Conservation (phyloP, 2,113 vertebrate species). For the Corapipo altera region DNA sequence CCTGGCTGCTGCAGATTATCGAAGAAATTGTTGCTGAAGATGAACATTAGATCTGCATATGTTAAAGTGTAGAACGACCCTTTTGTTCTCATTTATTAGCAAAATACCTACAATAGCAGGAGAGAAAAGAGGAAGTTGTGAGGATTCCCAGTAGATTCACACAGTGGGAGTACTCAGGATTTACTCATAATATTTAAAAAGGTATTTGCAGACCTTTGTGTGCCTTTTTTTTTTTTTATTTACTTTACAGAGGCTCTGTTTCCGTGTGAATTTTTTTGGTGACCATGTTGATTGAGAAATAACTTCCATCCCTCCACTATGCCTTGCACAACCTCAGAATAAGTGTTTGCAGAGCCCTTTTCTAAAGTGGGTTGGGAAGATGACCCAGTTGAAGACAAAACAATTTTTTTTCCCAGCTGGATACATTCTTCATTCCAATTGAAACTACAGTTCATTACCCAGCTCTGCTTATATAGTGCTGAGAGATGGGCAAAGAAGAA, state of each 20-base stretch:
- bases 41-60: background rate
- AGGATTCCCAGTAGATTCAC: background rate
- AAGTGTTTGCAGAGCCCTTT: background rate
- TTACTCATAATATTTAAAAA: background rate
- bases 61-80: background rate
- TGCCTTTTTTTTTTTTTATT: fast-evolving
- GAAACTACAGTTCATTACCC: background rate
- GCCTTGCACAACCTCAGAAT: background rate
- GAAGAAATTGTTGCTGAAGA: background rate
- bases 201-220: background rate
- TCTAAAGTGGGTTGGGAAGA: background rate
- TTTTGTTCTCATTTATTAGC: background rate
- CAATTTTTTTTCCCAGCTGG: background rate
- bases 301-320: fast-evolving
- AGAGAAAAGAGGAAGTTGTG: background rate
- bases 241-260: background rate
- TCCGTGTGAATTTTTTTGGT: background rate
- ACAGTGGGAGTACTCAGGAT: background rate
- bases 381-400: background rate
- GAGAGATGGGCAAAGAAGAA: background rate
- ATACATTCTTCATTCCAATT: background rate
- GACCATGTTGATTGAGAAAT: background rate
- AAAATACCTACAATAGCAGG: background rate
- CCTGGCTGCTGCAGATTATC: background rate
- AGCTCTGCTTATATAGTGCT: background rate